Conservation (phyloP, 1,140 invertebrate genomes). For the Saccostrea echinata region DNA sequence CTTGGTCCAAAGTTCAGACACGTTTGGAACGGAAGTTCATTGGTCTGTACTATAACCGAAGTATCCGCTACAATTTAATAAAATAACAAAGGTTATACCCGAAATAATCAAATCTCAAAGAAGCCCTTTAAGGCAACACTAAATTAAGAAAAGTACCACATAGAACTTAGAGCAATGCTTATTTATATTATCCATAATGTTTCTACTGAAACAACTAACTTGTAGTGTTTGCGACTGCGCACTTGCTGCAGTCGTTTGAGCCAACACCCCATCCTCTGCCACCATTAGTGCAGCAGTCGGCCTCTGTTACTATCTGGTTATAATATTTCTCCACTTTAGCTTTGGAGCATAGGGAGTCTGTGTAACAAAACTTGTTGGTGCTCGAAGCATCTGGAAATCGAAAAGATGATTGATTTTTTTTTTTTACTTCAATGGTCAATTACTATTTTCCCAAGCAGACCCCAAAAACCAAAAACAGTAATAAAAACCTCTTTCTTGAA, state of each 20-base stretch:
- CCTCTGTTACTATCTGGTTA: not conserved
- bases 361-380: conserved; percentile 1
- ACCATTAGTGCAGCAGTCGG: conserved; percentile 9
- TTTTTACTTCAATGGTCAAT: no score
- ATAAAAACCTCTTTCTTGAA: no score
- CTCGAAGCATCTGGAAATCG: not conserved
- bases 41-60: conserved; percentile 51
- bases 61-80: not conserved
- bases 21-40: conserved; percentile 66
- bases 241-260: not conserved
- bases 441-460: no score
- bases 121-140: no score
- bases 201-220: not conserved
- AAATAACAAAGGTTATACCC: no score
- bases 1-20: conserved; percentile 88
- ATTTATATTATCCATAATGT: no score
- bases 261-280: conserved; percentile 3
- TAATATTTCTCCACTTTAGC: not conserved
- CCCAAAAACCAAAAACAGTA: no score
- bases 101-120: no score
- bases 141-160: no score
- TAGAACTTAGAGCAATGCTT: no score
- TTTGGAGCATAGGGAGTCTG: not conserved
- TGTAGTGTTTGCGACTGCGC: conserved; percentile 6
- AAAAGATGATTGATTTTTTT: not conserved